Evolutionary conservation across 2,113 vertebrate genomes (phyloP).

Genomic region (Holacanthus passer): DNA sequence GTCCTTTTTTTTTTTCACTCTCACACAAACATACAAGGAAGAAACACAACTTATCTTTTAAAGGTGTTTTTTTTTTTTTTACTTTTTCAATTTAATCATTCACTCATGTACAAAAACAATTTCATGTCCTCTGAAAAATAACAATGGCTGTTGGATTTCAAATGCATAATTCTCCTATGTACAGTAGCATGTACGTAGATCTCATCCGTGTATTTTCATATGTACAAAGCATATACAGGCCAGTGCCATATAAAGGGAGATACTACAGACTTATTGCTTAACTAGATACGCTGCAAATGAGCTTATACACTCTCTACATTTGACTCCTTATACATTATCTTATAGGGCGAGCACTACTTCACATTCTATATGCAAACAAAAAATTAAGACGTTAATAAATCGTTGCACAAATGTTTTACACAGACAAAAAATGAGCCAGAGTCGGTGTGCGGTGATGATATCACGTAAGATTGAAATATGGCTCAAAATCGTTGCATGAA

Average conservation of each 20-base stretch:
- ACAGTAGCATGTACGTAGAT: slow-evolving; percentile 71
- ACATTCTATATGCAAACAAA: slow-evolving; percentile 76
- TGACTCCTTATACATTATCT: slow-evolving; percentile 71
- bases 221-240: slow-evolving; percentile 83
- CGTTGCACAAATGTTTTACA: slow-evolving; percentile 67
- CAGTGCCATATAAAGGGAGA: slow-evolving; percentile 82
- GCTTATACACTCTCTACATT: slow-evolving; percentile 74
- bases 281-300: slow-evolving; percentile 83
- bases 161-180: slow-evolving; percentile 82
- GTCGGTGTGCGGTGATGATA: slow-evolving; percentile 14
- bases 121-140: slow-evolving; percentile 85
- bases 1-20: not conserved
- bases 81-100: slow-evolving; percentile 76
- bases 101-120: slow-evolving; percentile 86
- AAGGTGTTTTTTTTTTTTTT: slow-evolving; percentile 60
- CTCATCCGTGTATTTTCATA: slow-evolving; percentile 70
- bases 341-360: slow-evolving; percentile 76
- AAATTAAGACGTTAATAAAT: slow-evolving; percentile 59
- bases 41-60: slow-evolving; percentile 29
- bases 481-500: slow-evolving; percentile 54
- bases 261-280: slow-evolving; percentile 87
- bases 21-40: not conserved
- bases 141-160: slow-evolving; percentile 81
- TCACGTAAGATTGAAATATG: slow-evolving; percentile 61
- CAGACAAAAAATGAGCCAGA: slow-evolving; percentile 42